phyloP scores from a whole-genome alignment of 2,797 vertebrate species.

The Sus cebifrons region DNA sequence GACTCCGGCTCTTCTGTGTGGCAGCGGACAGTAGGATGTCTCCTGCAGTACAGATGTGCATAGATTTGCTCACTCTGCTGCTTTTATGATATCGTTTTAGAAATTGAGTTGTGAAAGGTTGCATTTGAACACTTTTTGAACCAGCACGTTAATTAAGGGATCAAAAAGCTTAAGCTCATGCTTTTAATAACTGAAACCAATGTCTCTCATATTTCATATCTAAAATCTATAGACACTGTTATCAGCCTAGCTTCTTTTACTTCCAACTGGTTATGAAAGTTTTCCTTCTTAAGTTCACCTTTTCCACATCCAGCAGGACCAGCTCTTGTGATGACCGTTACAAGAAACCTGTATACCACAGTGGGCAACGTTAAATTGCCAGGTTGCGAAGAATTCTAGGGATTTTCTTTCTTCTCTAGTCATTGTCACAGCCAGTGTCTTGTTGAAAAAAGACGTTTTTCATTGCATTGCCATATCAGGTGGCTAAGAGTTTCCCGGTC shows the following conservation, averaged over 20 bases:
- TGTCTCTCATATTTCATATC: slow-evolving; percentile 53
- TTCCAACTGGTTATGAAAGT: neutral
- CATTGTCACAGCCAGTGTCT: neutral
- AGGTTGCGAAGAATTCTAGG: neutral
- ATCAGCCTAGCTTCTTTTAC: slow-evolving; percentile 8
- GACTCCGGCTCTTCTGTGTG: neutral
- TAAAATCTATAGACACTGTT: slow-evolving; percentile 26
- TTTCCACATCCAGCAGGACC: neutral
- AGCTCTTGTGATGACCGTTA: neutral
- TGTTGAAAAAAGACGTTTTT: neutral
- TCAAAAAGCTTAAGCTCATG: slow-evolving; percentile 26
- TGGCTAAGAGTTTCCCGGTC: neutral
- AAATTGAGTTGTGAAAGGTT: slow-evolving; percentile 1
- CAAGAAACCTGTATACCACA: neutral
- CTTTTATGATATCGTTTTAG: slow-evolving; percentile 49
- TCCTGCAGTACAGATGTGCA: neutral
- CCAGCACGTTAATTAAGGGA: slow-evolving; percentile 35
- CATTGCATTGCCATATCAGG: neutral
- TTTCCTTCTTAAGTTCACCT: neutral
- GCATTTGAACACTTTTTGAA: slow-evolving; percentile 56
- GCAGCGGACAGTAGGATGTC: neutral
- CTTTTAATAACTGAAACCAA: slow-evolving; percentile 51
- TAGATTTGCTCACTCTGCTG: neutral
- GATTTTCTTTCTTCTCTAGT: slow-evolving; percentile 21
- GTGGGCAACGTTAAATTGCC: neutral